Base-by-base conservation (phyloP, 2,888 invertebrate species). In the Hydriomena furcata region DNA sequence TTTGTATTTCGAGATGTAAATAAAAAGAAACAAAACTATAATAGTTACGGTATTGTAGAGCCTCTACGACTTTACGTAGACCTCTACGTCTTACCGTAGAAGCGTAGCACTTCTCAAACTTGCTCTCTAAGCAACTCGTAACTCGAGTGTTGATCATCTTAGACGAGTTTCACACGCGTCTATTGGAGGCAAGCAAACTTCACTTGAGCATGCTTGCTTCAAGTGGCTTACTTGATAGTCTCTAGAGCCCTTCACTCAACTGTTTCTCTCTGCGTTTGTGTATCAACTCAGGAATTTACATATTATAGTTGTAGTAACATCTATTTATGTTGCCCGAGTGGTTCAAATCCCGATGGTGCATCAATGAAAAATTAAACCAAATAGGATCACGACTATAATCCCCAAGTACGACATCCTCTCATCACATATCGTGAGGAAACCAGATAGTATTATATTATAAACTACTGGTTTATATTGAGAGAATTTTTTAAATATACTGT, bases 211-310 rank as follows among this genome's bases (percentile, higher is more conserved):
- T 13, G 13, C 27, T 40, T 40, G 7, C n/a, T 21, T 25, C 25
- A 27, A 43, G 42, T 40, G 17, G 7, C 25, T 27, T 25, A 34
- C 42, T 34, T 24, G 42, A 43, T 43, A 32, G 24, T 32, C 17
- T 25, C 17, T 7, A 32, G 32, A 11, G 25, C 17, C 5, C 24
- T 43, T 5, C 1, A 13, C 2, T 25, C 13, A 13, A 23, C n/a
- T 36, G 36, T 13, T 23, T 12, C 24, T 36, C 7, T 21, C 21
- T 23, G 36, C 36, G 24, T 21, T 31, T 17, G 12, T 24, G 23
- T 31, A 13, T 20, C 8, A 25, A 38, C 17, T 8, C 17, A 20
- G 8, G 8, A 13, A n/a, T n/a, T 17, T 17, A 17, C 2, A 17
- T 17, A 17, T 17, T 27, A 27, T 24, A 24, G 24, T 24, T 24